Evolutionary conservation across 2,113 vertebrate genomes (phyloP).

Genomic region (Lonchura striata): DNA sequence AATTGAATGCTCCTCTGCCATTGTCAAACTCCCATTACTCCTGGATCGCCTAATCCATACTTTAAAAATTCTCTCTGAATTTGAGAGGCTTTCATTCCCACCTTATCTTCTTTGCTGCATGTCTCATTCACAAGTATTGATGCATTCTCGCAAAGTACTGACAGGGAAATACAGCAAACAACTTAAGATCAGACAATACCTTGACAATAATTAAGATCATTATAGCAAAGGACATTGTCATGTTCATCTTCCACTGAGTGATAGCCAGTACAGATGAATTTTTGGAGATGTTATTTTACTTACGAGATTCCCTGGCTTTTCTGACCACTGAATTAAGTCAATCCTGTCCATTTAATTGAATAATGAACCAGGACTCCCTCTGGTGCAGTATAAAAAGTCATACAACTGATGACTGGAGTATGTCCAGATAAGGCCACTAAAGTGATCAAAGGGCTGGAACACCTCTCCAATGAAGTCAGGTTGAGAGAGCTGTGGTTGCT

Average conservation of each 20-base stretch:
- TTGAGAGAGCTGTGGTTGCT: neutral
- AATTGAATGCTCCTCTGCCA: fast-evolving
- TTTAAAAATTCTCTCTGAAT: neutral
- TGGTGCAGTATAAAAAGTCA: neutral
- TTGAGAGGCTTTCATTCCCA: neutral
- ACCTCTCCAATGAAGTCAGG: neutral
- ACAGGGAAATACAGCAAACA: neutral
- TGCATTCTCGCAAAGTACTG: neutral
- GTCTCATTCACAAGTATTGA: neutral
- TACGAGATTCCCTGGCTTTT: neutral
- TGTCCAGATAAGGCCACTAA: neutral
- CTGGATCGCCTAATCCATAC: neutral
- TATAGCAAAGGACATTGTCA: neutral
- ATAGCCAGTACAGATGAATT: neutral
- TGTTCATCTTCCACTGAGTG: neutral
- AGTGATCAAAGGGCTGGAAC: no score
- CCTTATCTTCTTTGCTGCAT: neutral
- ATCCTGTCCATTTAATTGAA: neutral
- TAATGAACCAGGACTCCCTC: neutral
- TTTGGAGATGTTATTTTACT: neutral
- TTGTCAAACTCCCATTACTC: neutral
- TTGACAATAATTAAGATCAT: neutral
- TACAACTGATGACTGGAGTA: neutral
- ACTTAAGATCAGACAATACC: neutral
- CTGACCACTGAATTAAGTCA: neutral